phyloP scores from a whole-genome alignment of 1,140 invertebrate genomes.

The Drosophila kohkoa region DNA sequence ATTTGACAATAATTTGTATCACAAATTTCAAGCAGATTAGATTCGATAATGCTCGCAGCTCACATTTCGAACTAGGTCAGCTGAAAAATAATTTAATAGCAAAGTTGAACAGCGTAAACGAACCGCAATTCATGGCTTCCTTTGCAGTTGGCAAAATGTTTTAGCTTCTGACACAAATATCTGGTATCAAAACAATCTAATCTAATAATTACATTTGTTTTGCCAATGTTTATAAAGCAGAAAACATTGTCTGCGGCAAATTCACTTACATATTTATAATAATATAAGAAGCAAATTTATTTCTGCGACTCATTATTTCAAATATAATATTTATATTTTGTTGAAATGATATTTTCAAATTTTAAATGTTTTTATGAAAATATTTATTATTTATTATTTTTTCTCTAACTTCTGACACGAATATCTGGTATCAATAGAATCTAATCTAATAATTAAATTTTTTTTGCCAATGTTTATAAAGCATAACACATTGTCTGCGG shows the following conservation, averaged over 20 bases:
- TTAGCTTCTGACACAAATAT: not conserved
- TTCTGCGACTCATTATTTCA: no score
- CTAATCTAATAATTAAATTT: no score
- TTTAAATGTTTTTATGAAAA: no score
- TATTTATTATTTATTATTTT: no score
- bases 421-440: no score
- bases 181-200: not conserved
- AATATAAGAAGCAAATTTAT: no score
- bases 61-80: conserved; percentile 27
- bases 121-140: conserved; percentile 8
- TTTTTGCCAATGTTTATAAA: no score
- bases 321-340: no score
- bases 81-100: conserved; percentile 27
- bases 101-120: conserved; percentile 13
- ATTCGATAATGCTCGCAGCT: conserved; percentile 3
- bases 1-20: conserved; percentile 32
- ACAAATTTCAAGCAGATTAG: conserved; percentile 13
- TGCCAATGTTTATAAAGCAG: not conserved
- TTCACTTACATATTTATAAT: no score
- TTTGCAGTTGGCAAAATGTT: not conserved
- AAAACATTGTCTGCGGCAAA: not conserved
- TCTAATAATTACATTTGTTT: conserved; percentile 5
- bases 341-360: no score
- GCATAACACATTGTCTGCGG: no score
- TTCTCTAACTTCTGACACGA: no score